Evolutionary conservation across 2,113 vertebrate genomes (phyloP).

Genomic region (Cinclus mexicanus): DNA sequence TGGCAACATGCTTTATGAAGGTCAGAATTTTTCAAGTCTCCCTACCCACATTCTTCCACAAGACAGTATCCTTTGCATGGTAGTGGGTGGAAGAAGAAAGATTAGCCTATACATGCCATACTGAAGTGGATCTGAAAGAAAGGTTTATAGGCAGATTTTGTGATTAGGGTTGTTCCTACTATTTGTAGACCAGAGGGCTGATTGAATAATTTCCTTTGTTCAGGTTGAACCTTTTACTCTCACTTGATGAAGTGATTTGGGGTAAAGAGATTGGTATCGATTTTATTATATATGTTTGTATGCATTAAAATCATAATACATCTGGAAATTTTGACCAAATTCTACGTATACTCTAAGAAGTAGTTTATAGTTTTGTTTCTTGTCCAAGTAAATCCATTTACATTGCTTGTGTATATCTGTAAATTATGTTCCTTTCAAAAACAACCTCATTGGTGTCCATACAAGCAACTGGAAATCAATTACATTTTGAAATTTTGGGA

Average conservation of each 20-base stretch:
- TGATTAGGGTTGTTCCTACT: neutral
- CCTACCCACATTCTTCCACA: neutral
- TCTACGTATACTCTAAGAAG: neutral
- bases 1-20: neutral
- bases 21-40: neutral
- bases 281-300: neutral
- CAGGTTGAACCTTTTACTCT: neutral
- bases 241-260: neutral
- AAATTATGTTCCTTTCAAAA: neutral
- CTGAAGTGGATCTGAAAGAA: neutral
- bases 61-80: neutral
- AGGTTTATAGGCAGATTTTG: neutral
- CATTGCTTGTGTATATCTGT: neutral
- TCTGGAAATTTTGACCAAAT: neutral
- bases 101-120: rapidly evolving
- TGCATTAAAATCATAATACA: neutral
- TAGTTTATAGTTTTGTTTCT: neutral
- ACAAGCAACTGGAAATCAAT: neutral
- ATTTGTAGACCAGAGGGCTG: neutral
- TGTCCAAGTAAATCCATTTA: neutral
- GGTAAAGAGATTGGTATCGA: neutral
- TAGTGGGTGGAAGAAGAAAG: neutral
- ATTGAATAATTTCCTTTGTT: neutral
- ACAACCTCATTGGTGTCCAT: neutral
- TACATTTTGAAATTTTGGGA: neutral